These are phyloP conservation scores for Steatornis caripensis DNA, from an alignment of 2,113 vertebrate genomes.

Conservation along the genomic window DNA sequence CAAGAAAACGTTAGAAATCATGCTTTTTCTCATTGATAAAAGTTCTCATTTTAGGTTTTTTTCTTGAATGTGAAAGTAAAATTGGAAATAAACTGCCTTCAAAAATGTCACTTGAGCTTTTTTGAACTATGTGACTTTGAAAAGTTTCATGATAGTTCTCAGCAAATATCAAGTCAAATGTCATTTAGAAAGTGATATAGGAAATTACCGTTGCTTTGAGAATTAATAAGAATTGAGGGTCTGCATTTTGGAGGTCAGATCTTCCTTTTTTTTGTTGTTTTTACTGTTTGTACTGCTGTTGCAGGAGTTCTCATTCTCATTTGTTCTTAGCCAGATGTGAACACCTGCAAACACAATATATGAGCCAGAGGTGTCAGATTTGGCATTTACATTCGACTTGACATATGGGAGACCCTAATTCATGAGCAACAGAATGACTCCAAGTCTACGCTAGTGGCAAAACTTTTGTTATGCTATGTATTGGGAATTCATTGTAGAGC, in stretches of 20 bases:
- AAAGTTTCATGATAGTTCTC: not conserved
- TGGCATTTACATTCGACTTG: slow-evolving; percentile 14
- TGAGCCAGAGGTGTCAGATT: slow-evolving; percentile 63
- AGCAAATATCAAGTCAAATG: slow-evolving; percentile 16
- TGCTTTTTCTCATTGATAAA: not conserved
- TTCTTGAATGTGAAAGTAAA: not conserved
- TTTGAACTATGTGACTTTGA: not conserved
- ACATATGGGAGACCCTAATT: slow-evolving; percentile 52
- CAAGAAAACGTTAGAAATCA: not conserved
- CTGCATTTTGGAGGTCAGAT: slow-evolving; percentile 4
- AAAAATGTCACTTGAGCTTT: not conserved
- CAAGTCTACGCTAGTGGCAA: slow-evolving; percentile 34
- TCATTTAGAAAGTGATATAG: slow-evolving; percentile 1
- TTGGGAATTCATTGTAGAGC: slow-evolving; percentile 23
- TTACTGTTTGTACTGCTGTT: slow-evolving; percentile 40
- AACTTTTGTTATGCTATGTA: not conserved
- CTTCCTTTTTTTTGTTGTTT: slow-evolving; percentile 5
- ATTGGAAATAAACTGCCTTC: not conserved
- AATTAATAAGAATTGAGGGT: slow-evolving; percentile 11
- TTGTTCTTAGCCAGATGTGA: slow-evolving; percentile 62
- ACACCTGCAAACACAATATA: slow-evolving; percentile 60
- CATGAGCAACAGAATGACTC: slow-evolving; percentile 32
- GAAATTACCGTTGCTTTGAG: slow-evolving; percentile 43
- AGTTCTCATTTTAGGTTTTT: not conserved
- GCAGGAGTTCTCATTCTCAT: slow-evolving; percentile 58